Base-by-base conservation (phyloP, 1,140 invertebrate genomes). In the Zaprionus lachaisei region DNA sequence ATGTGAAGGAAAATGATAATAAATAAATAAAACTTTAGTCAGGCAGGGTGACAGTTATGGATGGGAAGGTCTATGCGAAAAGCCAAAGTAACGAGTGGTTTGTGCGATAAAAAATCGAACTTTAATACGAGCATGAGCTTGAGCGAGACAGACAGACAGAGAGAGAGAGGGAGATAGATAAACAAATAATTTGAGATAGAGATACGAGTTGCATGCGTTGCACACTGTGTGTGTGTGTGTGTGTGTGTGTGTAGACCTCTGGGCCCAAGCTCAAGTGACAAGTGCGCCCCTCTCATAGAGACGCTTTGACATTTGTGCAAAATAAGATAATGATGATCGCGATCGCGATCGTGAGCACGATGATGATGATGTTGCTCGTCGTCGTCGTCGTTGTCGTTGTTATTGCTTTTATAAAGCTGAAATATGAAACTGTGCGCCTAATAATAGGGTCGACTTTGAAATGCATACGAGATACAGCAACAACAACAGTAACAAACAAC, bases 361-460 rank as follows among this genome's bases (percentile, higher is more conserved):
- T 56, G 49, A 74, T 66, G 28, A 81, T 78, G 26, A 74, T 55
- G 28, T 49, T 81, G 63, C 62, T 66, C 28, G 38, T 15, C 15
- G 72, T 34, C 70, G 64, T 63, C 34, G 54, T 67, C 60, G 63
- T 37, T 69, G 74, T 81, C 58, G 73, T 66, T 81, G 74, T 78
- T 81, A 28, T 74, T 74, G 24, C 37, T 67, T 66, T 75, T 75
- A 70, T 80, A 71, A 80, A 67, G 76, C 79, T 78, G 72, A 83
- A 87, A 86, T 83, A 82, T 90, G 81, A 89, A 90, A 89, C 85
- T 78, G 54, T 77, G 68, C 66, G 81, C 77, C 86, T 90, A 89
- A 90, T 89, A 89, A 90, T 89, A 89, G 85, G 85, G 85, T 89
- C 82, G 85, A 75, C 86, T 90, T 89, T 90, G 85, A 89, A 89